Evolutionary conservation across 2,113 vertebrate genomes (phyloP).

Genomic region (Mesocricetus auratus): DNA sequence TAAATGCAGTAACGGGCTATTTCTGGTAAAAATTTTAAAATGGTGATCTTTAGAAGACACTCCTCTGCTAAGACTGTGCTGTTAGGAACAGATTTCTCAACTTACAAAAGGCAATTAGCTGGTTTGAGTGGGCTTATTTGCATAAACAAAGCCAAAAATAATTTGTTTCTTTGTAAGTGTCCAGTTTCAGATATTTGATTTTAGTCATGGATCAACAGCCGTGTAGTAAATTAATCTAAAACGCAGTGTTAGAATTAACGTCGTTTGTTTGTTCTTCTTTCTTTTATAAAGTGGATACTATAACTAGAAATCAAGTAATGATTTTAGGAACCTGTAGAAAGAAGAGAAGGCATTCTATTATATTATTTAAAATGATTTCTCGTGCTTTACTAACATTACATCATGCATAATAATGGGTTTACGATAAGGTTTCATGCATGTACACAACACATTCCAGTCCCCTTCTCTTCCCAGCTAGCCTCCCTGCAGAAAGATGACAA

Average conservation of each 20-base stretch:
- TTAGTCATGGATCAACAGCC: not conserved
- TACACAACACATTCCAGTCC: not conserved
- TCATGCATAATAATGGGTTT: not conserved
- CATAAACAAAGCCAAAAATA: not conserved
- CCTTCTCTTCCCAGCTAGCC: not conserved
- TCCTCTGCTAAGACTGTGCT: not conserved
- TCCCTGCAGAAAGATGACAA: not conserved
- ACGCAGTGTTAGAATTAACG: constrained; percentile 26
- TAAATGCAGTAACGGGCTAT: not conserved
- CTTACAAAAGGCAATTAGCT: not conserved
- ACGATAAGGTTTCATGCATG: not conserved
- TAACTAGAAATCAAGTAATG: not conserved
- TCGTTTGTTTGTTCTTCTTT: not conserved
- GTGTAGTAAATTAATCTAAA: constrained; percentile 15
- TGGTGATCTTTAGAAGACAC: not conserved
- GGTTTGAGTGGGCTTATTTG: not conserved
- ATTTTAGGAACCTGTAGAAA: not conserved
- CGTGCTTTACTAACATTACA: not conserved
- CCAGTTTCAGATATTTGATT: not conserved
- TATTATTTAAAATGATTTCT: not conserved
- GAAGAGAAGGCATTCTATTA: not conserved
- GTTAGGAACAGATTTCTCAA: not conserved
- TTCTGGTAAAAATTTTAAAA: not conserved
- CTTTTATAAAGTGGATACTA: not conserved
- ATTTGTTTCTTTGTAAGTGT: not conserved